Base-by-base conservation (phyloP, 2,888 invertebrate genomes). In the Nomada goodeniana region DNA sequence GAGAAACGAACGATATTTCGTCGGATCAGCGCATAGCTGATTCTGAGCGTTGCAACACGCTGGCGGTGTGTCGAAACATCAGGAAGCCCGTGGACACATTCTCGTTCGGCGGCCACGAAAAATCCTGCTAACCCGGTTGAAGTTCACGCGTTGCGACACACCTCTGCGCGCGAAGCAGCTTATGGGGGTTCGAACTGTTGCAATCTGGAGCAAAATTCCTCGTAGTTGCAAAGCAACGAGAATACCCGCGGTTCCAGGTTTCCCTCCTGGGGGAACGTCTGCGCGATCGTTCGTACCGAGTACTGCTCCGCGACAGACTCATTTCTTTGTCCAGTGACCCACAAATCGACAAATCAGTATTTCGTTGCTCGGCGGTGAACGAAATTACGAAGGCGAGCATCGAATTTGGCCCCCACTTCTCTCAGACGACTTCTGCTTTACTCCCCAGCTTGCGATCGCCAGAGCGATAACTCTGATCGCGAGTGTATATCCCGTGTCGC, bases 181-280 rank as follows among this genome's bases (percentile, higher is more conserved):
- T 59, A 75, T 53, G 52, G 63, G 57, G 70, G 13, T 70, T 53
- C 67, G 63, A 44, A 69, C 79, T 79, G 83, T 76, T 70, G 84
- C 86, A 88, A 89, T 89, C 80, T 73, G 76, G 88, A 86, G 82
- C 85, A 76, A 83, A 80, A 83, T 65, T 82, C 76, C 80, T 63
- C 63, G 75, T 73, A 59, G 70, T 82, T 53, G 73, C 67, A 73
- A 68, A 72, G 75, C 65, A 69, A 73, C 79, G 69, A 84, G 36
- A 73, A 76, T 63, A 76, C 61, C 67, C 68, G 57, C 61, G 69
- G 71, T 73, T 76, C 78, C 76, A 76, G 82, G 71, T 86, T 84
- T 85, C 81, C 75, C 67, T 74, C 64, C 72, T n/a, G n/a, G n/a
- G n/a, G n/a, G n/a, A n/a, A n/a, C n/a, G n/a, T 74, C 87, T 89